Base-by-base conservation (phyloP, 2,888 invertebrate genomes). In the Epinotia brunnichana region DNA sequence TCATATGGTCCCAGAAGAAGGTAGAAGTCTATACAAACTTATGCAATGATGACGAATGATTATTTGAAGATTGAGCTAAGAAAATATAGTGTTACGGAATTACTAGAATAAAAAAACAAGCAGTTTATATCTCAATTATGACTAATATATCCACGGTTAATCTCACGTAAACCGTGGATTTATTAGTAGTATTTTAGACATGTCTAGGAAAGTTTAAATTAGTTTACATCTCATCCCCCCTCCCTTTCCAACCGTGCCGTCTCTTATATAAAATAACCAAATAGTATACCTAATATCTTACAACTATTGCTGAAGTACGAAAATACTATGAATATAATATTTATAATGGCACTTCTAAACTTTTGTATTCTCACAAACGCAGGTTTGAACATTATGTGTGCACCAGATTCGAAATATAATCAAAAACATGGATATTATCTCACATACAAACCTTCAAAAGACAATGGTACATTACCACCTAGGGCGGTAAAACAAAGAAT, bases 331-430 rank as follows among this genome's bases (percentile, higher is more conserved):
- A 78, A 77, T 81, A 80, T 82, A 83, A 66, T 66, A 66, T 66
- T 85, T 82, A 80, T 89, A 91, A 92, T 92, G 91, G 91, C 91
- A 92, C 91, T 90, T 90, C 86, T 87, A 89, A 85, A 81, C 78
- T 77, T 87, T 85, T 85, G 70, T 56, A 75, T 74, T 79, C 48
- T 73, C 76, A 73, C 77, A 73, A 75, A 75, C 61, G 63, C 71
- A 54, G 41, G 59, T 53, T 67, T 70, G 64, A 64, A 64, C 70
- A 59, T 64, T 64, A 66, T 71, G 24, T 56, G 39, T 66, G 66
- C 39, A 66, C 10, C 54, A 66, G 66, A 66, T 66, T 56, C 66
- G 66, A 56, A 21, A 64, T 35, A 35, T n/a, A n/a, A 3, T 11
- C 10, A 4, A 48, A 53, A 54, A 54, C 39, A 21, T 41, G 19